Conservation (phyloP, 2,113 vertebrate genomes). For the Plecotus auritus region DNA sequence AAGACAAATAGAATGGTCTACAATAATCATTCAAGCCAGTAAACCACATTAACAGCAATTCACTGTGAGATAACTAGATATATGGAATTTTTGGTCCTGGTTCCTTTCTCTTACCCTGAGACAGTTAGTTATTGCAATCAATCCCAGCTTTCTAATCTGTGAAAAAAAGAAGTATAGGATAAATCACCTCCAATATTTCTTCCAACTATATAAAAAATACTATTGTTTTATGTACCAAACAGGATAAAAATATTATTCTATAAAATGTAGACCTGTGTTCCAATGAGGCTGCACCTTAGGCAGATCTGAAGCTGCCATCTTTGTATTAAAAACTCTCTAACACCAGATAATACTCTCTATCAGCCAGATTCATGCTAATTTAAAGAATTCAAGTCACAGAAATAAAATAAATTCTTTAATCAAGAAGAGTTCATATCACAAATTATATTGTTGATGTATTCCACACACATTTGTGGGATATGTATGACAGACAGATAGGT, state of each 20-base stretch:
- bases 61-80: neutral
- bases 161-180: neutral
- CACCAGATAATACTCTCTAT: neutral
- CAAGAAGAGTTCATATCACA: neutral
- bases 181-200: slow-evolving; percentile 13
- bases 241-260: neutral
- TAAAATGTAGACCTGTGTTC: neutral
- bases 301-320: neutral
- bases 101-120: neutral
- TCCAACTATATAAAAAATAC: neutral
- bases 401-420: neutral
- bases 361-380: neutral
- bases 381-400: neutral
- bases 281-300: neutral
- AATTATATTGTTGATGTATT: neutral
- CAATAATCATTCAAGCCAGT: neutral
- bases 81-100: neutral
- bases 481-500: neutral
- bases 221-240: neutral
- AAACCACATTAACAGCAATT: neutral
- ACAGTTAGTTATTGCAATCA: neutral
- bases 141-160: neutral
- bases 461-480: neutral
- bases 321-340: neutral
- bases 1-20: neutral